These are phyloP conservation scores for Drosophila picticornis DNA, from an alignment of 2,888 invertebrate genomes.

Conservation along the genomic window DNA sequence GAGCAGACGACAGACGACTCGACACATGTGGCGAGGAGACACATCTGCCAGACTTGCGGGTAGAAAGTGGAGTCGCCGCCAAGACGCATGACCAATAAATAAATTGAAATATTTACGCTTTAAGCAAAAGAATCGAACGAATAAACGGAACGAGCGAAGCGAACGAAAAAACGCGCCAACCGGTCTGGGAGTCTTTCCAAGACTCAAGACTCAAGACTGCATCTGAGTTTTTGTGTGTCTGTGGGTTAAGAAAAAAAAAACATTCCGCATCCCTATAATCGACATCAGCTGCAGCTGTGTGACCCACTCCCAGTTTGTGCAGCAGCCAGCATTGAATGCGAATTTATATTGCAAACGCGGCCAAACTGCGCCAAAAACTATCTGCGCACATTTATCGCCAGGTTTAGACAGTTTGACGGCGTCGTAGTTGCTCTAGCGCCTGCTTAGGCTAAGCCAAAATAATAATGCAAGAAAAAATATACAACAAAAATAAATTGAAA, in stretches of 20 bases:
- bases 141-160: conserved; percentile 16
- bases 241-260: conserved; percentile 30
- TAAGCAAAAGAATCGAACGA: conserved; percentile 61
- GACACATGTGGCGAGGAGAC: conserved; percentile 51
- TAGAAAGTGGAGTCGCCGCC: conserved; percentile 64
- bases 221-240: conserved; percentile 23
- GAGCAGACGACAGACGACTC: conserved; percentile 11
- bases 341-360: conserved; percentile 53
- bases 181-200: conserved; percentile 49
- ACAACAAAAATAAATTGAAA: conserved; percentile 35
- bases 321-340: conserved; percentile 34
- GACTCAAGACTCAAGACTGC: conserved; percentile 27
- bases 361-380: conserved; percentile 61
- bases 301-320: conserved; percentile 80
- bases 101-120: conserved; percentile 79
- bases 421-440: conserved; percentile 17
- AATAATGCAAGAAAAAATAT: conserved; percentile 46
- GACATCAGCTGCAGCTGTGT: conserved; percentile 70
- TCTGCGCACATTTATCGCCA: conserved; percentile 74
- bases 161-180: conserved; percentile 39
- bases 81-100: conserved; percentile 75
- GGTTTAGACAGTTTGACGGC: conserved; percentile 55
- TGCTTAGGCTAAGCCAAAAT: conserved; percentile 48
- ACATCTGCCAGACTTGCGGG: conserved; percentile 53
- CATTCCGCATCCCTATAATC: conserved; percentile 73